Percentiles rank a stretch among this genome's conserved stretches.
These are phyloP conservation scores for Lycocerus yunnanus DNA, from an alignment of 2,888 invertebrate genomes.

Conservation along the genomic window DNA sequence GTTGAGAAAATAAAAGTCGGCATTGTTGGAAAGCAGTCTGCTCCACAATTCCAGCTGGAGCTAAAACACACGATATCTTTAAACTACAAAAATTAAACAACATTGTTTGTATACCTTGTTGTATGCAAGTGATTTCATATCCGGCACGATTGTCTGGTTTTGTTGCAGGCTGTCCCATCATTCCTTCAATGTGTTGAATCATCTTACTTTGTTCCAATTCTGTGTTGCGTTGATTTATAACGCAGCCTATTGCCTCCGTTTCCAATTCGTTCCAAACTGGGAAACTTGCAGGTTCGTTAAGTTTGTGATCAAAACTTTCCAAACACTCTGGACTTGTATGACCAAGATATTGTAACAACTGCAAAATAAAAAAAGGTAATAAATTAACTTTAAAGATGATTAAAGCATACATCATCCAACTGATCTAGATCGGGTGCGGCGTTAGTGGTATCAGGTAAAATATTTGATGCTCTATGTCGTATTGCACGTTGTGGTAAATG, in stretches of 20 bases:
- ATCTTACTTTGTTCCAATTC: constrained; percentile 70
- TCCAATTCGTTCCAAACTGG: constrained; percentile 78
- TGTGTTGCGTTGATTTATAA: constrained; percentile 82
- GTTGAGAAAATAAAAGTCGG: constrained; percentile 86
- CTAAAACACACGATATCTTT: background rate
- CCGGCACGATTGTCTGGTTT: constrained; percentile 44
- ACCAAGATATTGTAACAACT: constrained; percentile 89
- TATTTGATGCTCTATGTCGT: constrained; percentile 72
- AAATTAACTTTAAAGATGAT: background rate
- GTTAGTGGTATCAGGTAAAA: constrained; percentile 80
- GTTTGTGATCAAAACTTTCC: constrained; percentile 65
- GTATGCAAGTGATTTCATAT: constrained; percentile 32
- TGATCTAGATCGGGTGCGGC: constrained; percentile 89
- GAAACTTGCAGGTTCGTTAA: constrained; percentile 80
- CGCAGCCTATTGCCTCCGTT: constrained; percentile 82
- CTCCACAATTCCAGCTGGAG: constrained; percentile 32
- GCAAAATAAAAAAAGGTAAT: constrained; percentile 32
- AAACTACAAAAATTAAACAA: background rate
- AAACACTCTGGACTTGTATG: constrained; percentile 90
- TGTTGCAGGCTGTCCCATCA: constrained; percentile 48
- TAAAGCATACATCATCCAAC: constrained; percentile 80
- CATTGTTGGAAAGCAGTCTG: constrained; percentile 77
- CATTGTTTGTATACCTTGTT: constrained; percentile 31
- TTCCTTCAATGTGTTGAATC: constrained; percentile 45
- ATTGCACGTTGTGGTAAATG: constrained; percentile 68